These are phyloP conservation scores for Akabosia matsudoensis DNA, from an alignment of 1,140 invertebrate genomes.

Conservation along the genomic window DNA sequence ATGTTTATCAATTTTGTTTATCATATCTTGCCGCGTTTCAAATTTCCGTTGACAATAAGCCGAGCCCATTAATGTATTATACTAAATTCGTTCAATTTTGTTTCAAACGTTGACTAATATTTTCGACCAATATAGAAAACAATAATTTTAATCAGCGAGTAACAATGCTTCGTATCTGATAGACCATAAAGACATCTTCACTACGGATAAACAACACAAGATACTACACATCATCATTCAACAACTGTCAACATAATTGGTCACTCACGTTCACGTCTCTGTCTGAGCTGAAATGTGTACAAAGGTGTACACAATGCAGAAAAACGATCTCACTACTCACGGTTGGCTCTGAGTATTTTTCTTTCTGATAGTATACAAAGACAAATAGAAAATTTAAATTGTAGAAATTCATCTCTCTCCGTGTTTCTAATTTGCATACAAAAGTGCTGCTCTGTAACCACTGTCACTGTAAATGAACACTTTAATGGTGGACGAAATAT, in stretches of 20 bases:
- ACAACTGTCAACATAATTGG: slow-evolving; percentile 47
- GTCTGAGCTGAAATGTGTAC: neutral
- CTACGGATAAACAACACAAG: neutral
- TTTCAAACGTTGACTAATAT: too few relatives aligned
- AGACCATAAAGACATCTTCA: neutral
- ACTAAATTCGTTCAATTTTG: too few relatives aligned
- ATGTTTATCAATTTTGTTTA: too few relatives aligned
- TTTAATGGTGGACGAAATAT: neutral
- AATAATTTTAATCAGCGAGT: neutral
- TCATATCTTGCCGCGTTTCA: too few relatives aligned
- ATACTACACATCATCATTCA: slow-evolving; percentile 28
- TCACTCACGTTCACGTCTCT: slow-evolving; percentile 36
- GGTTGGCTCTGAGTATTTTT: too few relatives aligned
- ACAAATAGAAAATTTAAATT: too few relatives aligned
- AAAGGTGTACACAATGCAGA: neutral
- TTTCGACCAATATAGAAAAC: too few relatives aligned
- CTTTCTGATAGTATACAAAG: too few relatives aligned
- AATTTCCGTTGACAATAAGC: too few relatives aligned
- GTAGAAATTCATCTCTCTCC: too few relatives aligned
- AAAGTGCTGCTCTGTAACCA: neutral
- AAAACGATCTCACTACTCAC: too few relatives aligned
- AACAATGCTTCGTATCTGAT: neutral
- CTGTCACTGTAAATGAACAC: neutral
- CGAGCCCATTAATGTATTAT: too few relatives aligned
- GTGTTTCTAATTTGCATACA: slow-evolving; percentile 9